Percentiles rank a stretch among this genome's conserved stretches.
phyloP scores from a whole-genome alignment of 1,140 invertebrate species.

The Leucophenga varia region DNA sequence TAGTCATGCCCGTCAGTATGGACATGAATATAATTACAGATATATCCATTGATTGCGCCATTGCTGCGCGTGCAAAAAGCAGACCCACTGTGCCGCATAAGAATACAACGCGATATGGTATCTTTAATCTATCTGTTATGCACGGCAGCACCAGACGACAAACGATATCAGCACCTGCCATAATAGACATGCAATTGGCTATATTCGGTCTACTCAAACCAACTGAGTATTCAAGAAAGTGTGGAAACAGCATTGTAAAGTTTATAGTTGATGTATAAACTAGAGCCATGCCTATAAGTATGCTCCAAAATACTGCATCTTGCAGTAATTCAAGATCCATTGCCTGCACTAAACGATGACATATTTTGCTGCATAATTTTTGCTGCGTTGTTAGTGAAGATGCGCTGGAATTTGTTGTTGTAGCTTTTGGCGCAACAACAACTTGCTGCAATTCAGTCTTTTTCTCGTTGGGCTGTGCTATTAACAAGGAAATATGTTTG shows the following conservation, averaged over 20 bases:
- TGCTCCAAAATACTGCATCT: constrained; percentile 64
- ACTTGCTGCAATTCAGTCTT: constrained; percentile 22
- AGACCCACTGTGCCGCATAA: constrained; percentile 57
- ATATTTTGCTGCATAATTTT: constrained; percentile 22
- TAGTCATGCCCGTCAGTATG: constrained; percentile 42
- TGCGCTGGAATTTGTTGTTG: neutral
- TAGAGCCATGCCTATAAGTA: constrained; percentile 65
- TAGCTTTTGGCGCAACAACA: constrained; percentile 17
- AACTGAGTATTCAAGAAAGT: constrained; percentile 64
- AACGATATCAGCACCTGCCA: constrained; percentile 67
- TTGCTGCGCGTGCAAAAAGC: constrained; percentile 28
- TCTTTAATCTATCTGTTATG: constrained; percentile 64
- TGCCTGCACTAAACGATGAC: constrained; percentile 35
- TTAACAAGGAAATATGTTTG: constrained; percentile 30
- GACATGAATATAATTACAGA: constrained; percentile 36
- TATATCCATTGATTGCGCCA: constrained; percentile 32
- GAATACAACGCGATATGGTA: constrained; percentile 62
- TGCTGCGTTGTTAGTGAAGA: neutral
- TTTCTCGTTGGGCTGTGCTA: constrained; percentile 23
- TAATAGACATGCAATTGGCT: constrained; percentile 67
- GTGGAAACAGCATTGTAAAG: constrained; percentile 70
- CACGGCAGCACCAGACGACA: constrained; percentile 65
- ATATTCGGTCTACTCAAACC: constrained; percentile 60
- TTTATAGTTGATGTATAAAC: constrained; percentile 69
- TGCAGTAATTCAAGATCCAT: constrained; percentile 65